A percentile compares a stretch with the other conserved stretches of the same genome.
Conservation (phyloP, 2,113 vertebrate genomes). For the Vulpes vulpes region DNA sequence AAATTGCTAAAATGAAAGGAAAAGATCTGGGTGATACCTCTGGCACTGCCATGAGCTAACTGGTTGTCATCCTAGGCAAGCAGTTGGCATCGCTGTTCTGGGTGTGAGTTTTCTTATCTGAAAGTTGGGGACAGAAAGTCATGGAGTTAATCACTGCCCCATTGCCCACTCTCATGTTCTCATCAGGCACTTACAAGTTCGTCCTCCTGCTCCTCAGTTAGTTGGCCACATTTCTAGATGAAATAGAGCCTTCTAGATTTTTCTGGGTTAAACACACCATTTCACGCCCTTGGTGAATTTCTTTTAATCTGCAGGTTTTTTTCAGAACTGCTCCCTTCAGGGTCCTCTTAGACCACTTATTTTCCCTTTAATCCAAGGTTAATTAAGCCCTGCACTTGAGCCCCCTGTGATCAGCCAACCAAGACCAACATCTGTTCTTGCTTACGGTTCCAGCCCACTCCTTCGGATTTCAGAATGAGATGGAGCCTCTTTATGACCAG, state of each 20-base stretch:
- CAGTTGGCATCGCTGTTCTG: background rate
- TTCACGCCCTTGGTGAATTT: background rate
- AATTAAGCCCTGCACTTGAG: background rate
- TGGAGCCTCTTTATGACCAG: background rate
- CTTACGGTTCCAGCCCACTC: background rate
- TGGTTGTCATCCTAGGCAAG: background rate
- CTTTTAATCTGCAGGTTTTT: background rate
- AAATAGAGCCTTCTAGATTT: background rate
- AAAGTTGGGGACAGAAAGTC: background rate
- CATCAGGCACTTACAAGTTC: background rate
- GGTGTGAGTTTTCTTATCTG: constrained; percentile 45
- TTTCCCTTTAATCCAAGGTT: background rate
- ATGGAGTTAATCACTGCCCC: background rate
- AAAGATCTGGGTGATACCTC: background rate
- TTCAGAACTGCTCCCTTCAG: background rate
- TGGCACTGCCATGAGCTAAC: background rate
- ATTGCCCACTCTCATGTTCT: rapidly evolving
- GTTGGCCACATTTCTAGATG: constrained; percentile 35
- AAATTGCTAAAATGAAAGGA: background rate
- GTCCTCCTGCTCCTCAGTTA: background rate
- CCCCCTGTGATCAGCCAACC: background rate
- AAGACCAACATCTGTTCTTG: background rate
- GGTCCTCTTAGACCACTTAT: background rate
- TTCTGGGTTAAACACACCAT: constrained; percentile 4
- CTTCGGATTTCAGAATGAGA: background rate